Conservation (phyloP, 2,113 vertebrate genomes). For the Phalacrocorax aristotelis region DNA sequence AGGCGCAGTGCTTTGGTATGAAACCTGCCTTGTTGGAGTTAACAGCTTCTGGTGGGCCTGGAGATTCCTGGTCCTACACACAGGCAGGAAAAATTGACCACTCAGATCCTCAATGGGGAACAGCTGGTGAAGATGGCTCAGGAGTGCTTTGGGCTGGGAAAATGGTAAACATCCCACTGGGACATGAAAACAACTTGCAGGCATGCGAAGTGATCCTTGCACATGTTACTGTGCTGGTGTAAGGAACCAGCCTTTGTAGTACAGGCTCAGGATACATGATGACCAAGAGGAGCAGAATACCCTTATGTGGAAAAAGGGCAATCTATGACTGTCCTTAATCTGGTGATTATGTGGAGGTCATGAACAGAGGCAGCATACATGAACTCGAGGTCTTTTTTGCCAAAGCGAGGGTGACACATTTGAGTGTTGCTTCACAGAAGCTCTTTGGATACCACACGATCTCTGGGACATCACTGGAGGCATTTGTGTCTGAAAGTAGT, state of each 20-base stretch:
- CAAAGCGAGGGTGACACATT: background rate
- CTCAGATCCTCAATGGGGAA: background rate
- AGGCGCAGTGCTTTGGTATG: background rate
- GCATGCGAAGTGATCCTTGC: background rate
- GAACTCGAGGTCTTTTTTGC: background rate
- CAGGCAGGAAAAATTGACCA: background rate
- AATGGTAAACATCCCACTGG: background rate
- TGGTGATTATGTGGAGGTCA: background rate
- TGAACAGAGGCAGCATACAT: background rate
- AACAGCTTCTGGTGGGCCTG: background rate
- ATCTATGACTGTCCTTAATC: background rate
- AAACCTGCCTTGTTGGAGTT: background rate
- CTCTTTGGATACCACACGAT: background rate
- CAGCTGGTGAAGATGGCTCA: background rate
- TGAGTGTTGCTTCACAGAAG: background rate
- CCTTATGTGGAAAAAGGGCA: background rate
- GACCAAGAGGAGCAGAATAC: background rate
- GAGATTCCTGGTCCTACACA: background rate
- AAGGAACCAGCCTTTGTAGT: background rate
- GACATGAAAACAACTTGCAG: background rate
- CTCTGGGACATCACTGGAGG: background rate
- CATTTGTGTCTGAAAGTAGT: background rate
- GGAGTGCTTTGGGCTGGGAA: background rate
- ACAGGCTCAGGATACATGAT: background rate
- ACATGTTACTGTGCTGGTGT: no score